Percentiles rank a stretch among this genome's conserved stretches.
Conservation (phyloP, 1,140 invertebrate genomes). For the Cecropterus lyciades region DNA sequence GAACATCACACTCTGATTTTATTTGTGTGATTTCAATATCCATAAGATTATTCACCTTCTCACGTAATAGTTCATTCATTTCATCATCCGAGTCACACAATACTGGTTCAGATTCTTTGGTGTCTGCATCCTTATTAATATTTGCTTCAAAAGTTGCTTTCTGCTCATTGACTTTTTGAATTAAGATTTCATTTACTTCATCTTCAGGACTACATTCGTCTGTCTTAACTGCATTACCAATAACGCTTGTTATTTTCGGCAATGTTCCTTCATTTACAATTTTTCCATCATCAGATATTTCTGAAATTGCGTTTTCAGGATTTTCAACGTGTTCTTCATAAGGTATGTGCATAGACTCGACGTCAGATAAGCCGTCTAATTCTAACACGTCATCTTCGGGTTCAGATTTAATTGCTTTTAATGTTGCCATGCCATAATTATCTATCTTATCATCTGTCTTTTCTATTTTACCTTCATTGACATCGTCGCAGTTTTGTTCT, state of each 20-base stretch:
- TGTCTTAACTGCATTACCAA: slow-evolving; percentile 35
- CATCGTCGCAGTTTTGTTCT: background rate
- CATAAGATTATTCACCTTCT: slow-evolving; percentile 12
- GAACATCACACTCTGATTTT: slow-evolving; percentile 14
- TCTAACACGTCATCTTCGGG: slow-evolving; percentile 26
- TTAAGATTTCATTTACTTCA: slow-evolving; percentile 22
- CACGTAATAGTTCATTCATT: slow-evolving; percentile 8
- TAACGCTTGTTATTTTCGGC: slow-evolving; percentile 48
- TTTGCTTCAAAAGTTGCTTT: background rate
- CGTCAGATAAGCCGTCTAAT: slow-evolving; percentile 18
- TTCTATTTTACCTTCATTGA: too few species aligned
- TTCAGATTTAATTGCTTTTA: slow-evolving; percentile 15
- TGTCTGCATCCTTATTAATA: background rate
- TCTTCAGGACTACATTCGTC: slow-evolving; percentile 3
- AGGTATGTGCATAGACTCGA: slow-evolving; percentile 34
- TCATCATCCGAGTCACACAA: slow-evolving; percentile 26
- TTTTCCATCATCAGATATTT: background rate
- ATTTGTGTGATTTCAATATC: slow-evolving; percentile 6
- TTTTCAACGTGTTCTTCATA: slow-evolving; percentile 19
- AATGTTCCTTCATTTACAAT: slow-evolving; percentile 5
- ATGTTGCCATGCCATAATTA: too few species aligned
- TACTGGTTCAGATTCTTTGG: slow-evolving; percentile 25
- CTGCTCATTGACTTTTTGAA: background rate
- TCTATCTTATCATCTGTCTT: too few species aligned
- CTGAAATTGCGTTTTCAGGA: background rate